These are phyloP conservation scores for Protula sp. DNA, from an alignment of 2,888 invertebrate species.

Conservation along the genomic window DNA sequence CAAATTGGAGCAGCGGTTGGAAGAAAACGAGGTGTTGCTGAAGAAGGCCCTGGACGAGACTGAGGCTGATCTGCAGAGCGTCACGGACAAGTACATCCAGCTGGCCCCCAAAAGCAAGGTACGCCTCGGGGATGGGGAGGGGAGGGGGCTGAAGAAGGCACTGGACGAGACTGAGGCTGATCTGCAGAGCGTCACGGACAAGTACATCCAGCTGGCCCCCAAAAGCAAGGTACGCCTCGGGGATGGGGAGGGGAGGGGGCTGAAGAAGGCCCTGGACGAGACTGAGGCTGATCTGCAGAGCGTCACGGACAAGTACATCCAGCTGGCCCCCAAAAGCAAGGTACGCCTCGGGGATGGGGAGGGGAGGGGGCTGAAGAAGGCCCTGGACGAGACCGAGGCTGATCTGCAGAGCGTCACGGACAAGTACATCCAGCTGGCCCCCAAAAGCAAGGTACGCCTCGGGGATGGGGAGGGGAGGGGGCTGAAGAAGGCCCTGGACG, in stretches of 20 bases:
- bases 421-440: slow-evolving; percentile 5
- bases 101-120: slow-evolving; percentile 12
- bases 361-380: not conserved
- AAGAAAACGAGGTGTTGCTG: not conserved
- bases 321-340: slow-evolving; percentile 10
- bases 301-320: not conserved
- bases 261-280: slow-evolving; percentile 27
- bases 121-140: not conserved
- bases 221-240: slow-evolving; percentile 12
- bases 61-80: slow-evolving; percentile 22
- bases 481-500: too few relatives aligned
- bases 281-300: slow-evolving; percentile 27
- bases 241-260: not conserved
- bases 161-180: slow-evolving; percentile 35
- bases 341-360: slow-evolving; percentile 3
- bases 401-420: slow-evolving; percentile 16
- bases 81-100: not conserved
- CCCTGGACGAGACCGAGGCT: slow-evolving; percentile 33
- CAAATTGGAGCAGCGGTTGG: too few relatives aligned
- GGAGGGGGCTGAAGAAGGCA: not conserved
- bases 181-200: slow-evolving; percentile 9
- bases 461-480: too few relatives aligned
- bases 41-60: slow-evolving; percentile 30
- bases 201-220: slow-evolving; percentile 6
- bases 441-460: slow-evolving; percentile 12